These are phyloP conservation scores for Steinernema feltiae DNA, from an alignment of 1,140 invertebrate genomes.

Conservation along the genomic window DNA sequence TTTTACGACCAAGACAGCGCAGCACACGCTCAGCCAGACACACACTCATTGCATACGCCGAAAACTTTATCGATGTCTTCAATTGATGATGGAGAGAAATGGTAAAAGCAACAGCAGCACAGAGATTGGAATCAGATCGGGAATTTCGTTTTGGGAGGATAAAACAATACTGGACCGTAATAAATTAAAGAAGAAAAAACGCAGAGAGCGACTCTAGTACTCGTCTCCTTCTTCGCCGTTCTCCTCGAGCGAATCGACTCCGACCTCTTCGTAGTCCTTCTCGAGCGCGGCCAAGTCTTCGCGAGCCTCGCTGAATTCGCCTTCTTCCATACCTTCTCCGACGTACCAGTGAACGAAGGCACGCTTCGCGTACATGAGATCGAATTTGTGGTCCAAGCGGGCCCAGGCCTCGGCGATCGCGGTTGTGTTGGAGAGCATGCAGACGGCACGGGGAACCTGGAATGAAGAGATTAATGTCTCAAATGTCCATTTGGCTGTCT, in stretches of 20 bases:
- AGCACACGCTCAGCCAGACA: too few relatives aligned
- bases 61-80: constrained; percentile 10
- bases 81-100: neutral
- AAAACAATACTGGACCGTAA: constrained; percentile 13
- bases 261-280: constrained; percentile 64
- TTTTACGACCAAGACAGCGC: neutral
- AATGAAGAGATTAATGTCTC: neutral
- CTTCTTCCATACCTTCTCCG: constrained; percentile 73
- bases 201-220: constrained; percentile 8
- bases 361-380: constrained; percentile 66
- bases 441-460: constrained; percentile 71
- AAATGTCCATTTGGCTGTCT: neutral
- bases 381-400: constrained; percentile 65
- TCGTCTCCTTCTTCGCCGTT: constrained; percentile 28
- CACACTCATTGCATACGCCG: too few relatives aligned
- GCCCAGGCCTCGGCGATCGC: constrained; percentile 72
- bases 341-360: constrained; percentile 71
- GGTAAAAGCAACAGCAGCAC: constrained; percentile 6
- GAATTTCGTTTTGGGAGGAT: neutral
- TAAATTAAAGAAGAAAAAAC: neutral
- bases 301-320: constrained; percentile 69
- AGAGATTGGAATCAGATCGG: neutral
- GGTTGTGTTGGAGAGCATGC: constrained; percentile 75
- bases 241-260: constrained; percentile 31
- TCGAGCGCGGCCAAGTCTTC: constrained; percentile 69